Evolutionary conservation across 2,888 invertebrate species (phyloP).

Genomic region (Nomada hirtipes): DNA sequence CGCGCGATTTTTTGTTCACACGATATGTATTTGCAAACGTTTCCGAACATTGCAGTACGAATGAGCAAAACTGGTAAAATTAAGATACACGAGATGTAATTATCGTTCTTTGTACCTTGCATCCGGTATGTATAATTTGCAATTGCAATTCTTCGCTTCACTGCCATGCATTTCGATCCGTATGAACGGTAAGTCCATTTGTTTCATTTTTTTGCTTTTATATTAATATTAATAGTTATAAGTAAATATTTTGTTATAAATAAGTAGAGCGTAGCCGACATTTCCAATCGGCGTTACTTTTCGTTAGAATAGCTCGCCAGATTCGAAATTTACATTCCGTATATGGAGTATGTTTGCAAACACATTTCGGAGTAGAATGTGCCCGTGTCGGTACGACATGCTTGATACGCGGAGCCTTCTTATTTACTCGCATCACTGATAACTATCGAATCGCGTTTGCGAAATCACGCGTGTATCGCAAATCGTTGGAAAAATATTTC

Average conservation of each 20-base stretch:
- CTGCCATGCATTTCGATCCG: background rate
- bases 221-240: too few relatives aligned
- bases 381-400: background rate
- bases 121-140: too few relatives aligned
- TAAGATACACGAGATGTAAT: too few relatives aligned
- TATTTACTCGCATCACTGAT: slow-evolving; percentile 28
- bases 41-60: too few relatives aligned
- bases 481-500: slow-evolving; percentile 16
- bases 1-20: fast-evolving
- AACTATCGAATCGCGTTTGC: slow-evolving; percentile 27
- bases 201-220: too few relatives aligned
- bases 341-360: slow-evolving; percentile 13
- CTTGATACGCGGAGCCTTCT: slow-evolving; percentile 2
- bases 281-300: background rate
- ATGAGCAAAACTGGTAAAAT: too few relatives aligned
- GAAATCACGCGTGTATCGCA: background rate
- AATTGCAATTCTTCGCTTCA: background rate
- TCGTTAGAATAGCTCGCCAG: background rate
- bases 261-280: background rate
- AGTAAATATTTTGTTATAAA: too few relatives aligned
- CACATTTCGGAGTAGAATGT: slow-evolving; percentile 13
- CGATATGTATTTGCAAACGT: too few relatives aligned
- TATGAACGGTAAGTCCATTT: too few relatives aligned
- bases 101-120: too few relatives aligned
- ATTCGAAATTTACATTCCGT: slow-evolving; percentile 8